phyloP scores from a whole-genome alignment of 2,113 vertebrate genomes.

The Chionis minor region DNA sequence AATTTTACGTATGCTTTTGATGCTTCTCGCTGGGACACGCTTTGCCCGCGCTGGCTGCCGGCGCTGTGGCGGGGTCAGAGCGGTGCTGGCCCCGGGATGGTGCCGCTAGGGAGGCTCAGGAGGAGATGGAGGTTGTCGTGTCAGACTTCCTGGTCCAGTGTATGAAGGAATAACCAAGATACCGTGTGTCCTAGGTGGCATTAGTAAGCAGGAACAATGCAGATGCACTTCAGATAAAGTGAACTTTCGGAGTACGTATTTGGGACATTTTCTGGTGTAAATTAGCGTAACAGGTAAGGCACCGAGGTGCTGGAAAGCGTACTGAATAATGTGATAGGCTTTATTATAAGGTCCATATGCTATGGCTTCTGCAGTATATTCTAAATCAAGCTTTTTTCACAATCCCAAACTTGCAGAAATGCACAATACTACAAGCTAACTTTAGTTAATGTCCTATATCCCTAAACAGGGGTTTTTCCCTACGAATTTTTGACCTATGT shows the following conservation, averaged over 20 bases:
- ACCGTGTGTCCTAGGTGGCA: not conserved
- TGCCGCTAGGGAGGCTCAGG: not conserved
- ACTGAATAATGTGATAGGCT: not conserved
- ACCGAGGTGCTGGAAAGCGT: not conserved
- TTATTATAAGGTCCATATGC: not conserved
- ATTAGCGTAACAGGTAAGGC: not conserved
- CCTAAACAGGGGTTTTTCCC: not conserved
- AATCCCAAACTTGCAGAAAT: not conserved
- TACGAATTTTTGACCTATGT: not conserved
- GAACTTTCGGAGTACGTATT: not conserved
- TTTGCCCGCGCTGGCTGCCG: not conserved
- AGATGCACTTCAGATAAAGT: not conserved
- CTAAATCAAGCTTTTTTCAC: not conserved
- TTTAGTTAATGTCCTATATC: not conserved
- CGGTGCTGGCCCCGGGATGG: accelerated
- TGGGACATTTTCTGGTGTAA: not conserved
- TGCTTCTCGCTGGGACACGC: not conserved
- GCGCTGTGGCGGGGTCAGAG: not conserved
- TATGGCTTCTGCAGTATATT: not conserved
- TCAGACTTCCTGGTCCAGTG: not conserved
- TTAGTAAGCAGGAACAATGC: not conserved
- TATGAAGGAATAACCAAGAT: not conserved
- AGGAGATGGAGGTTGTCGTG: not conserved
- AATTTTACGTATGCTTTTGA: not conserved
- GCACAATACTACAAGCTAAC: not conserved